Base-by-base conservation (phyloP, 2,888 invertebrate genomes). In the Hirtodrosophila duncani region DNA sequence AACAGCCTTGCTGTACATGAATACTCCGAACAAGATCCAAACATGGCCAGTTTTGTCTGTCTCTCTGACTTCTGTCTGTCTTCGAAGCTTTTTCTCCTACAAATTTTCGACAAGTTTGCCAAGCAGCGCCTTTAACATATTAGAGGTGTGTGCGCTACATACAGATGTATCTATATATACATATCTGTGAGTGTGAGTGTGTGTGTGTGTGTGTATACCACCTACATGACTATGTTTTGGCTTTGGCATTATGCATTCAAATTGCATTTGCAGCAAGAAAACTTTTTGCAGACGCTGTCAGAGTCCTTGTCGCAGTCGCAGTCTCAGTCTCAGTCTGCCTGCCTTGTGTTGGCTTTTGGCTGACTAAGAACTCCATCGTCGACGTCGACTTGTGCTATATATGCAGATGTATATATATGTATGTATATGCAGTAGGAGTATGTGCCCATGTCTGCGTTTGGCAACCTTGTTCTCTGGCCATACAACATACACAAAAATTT, bases 71-170 rank as follows among this genome's bases (percentile, higher is more conserved):
- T 43, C 23, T 62, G 53, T 63, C 29, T 53, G 31, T 16, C 20
- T 36, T 26, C 26, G 21, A 36, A 11, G 33, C 18, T 34, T 3
- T 27, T 10, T 24, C 10, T 6, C 11, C 29, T 67, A 75, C 75
- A 75, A 75, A 75, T 75, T 75, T 75, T 79, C 60, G 75, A 75
- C 80, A 75, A 79, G 74, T 75, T 75, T 60, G 61, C 59, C 61
- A 31, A 21, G 57, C 57, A 57, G 57, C 56, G 56, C 56, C 56
- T 57, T 57, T 48, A 48, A 56, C 56, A 37, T 21, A 52, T 37
- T 31, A 43, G 56, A n/a, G 42, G 61, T 65, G 56, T 37, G 26
- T 29, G 11, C 20, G 49, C 48, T 57, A 44, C 55, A 51, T 41
- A 39, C 31, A 60, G 41, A 46, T 14, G 29, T 21, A 20, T 20